phyloP scores from a whole-genome alignment of 2,888 invertebrate genomes.

The Bruchidius siliquastri region DNA sequence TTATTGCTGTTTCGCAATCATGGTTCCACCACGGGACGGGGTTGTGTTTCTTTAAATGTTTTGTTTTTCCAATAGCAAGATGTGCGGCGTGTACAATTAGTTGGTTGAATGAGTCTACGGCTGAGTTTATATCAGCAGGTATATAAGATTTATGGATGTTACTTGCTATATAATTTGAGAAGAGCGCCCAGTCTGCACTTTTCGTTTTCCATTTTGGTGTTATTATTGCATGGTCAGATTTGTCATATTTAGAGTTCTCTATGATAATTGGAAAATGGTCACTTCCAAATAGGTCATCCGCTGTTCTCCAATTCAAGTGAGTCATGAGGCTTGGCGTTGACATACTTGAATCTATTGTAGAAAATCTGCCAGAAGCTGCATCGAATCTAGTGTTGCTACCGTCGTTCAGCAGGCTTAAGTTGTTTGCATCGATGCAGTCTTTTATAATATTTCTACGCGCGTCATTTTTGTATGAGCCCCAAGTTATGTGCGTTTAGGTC shows the following conservation, averaged over 20 bases:
- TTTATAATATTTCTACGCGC: not conserved
- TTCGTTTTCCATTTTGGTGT: no score
- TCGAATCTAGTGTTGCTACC: not conserved
- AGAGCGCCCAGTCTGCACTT: no score
- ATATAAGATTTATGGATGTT: no score
- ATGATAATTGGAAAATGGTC: not conserved
- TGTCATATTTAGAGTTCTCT: not conserved
- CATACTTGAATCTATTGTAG: not conserved
- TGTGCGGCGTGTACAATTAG: no score
- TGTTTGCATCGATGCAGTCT: not conserved
- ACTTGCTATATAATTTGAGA: no score
- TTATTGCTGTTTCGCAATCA: conserved; percentile 1
- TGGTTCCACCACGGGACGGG: conserved; percentile 6
- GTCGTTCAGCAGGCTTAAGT: not conserved
- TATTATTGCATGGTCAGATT: no score
- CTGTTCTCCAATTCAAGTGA: not conserved
- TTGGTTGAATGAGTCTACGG: no score
- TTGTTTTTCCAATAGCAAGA: no score
- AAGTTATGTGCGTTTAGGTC: not conserved
- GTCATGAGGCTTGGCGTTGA: not conserved
- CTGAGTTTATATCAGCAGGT: no score
- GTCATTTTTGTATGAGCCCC: not conserved
- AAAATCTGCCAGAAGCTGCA: not conserved
- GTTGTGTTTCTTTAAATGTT: no score
- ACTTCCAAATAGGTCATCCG: not conserved